phyloP scores from a whole-genome alignment of 2,113 vertebrate species.

The Sialia sialis region DNA sequence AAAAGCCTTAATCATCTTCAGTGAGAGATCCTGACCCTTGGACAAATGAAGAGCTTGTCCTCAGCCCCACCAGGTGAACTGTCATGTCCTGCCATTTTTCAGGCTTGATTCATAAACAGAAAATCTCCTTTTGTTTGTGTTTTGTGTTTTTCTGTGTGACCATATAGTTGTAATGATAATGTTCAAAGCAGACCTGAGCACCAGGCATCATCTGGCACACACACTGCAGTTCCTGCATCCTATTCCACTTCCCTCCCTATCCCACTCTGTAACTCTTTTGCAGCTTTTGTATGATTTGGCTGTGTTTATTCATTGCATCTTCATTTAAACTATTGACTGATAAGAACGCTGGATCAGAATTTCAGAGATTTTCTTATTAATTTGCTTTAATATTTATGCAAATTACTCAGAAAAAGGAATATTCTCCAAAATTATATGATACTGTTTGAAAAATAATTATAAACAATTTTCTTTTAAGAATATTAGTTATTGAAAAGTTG shows the following conservation, averaged over 20 bases:
- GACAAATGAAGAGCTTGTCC: not conserved
- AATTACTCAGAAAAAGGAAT: conserved; percentile 6
- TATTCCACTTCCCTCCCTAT: not conserved
- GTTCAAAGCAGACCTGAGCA: not conserved
- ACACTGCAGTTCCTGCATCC: not conserved
- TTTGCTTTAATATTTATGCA: conserved; percentile 19
- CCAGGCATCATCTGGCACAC: not conserved
- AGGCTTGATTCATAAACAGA: not conserved
- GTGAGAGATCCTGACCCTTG: not conserved
- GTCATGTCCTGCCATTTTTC: not conserved
- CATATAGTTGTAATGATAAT: not conserved
- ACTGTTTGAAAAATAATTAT: not conserved
- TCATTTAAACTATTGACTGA: not conserved
- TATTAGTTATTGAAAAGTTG: conserved; percentile 7
- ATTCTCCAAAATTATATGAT: not conserved
- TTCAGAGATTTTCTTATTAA: not conserved
- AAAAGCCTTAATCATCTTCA: not conserved
- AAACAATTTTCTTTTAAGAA: conserved; percentile 36
- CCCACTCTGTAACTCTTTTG: not conserved
- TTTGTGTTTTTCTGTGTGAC: not conserved
- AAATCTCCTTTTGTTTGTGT: not conserved
- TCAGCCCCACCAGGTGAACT: not conserved
- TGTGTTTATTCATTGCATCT: not conserved
- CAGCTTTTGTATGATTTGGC: not conserved
- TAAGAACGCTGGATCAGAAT: not conserved